Evolutionary conservation across 2,888 invertebrate species (phyloP).

Genomic region (Eumerus sabulonum): DNA sequence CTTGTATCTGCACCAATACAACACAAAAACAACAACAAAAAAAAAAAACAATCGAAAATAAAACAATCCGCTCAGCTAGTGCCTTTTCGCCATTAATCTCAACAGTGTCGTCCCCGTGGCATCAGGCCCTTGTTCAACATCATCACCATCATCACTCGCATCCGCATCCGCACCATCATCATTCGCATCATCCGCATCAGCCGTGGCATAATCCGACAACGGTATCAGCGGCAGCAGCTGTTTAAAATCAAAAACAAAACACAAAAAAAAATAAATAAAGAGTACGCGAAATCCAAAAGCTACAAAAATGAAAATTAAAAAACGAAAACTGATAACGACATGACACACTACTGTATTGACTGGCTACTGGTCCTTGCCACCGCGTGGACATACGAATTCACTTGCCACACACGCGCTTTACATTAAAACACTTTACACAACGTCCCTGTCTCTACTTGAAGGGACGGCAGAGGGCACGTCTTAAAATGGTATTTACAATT

Average conservation of each 20-base stretch:
- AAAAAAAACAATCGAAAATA: constrained; percentile 68
- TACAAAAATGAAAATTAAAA: too few species aligned
- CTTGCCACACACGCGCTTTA: constrained; percentile 44
- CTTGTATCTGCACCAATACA: constrained; percentile 52
- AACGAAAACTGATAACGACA: constrained; percentile 26
- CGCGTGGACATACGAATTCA: constrained; percentile 2
- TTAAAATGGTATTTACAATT: constrained; percentile 59
- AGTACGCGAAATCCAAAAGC: too few species aligned
- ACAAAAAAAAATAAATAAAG: constrained; percentile 9
- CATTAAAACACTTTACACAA: constrained; percentile 48
- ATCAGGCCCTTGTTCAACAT: constrained; percentile 78
- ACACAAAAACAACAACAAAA: constrained; percentile 58
- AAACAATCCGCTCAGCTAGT: constrained; percentile 76
- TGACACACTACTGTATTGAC: too few species aligned
- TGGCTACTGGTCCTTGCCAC: constrained; percentile 7
- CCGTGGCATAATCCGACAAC: constrained; percentile 79
- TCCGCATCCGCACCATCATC: constrained; percentile 75
- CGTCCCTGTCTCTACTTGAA: constrained; percentile 8
- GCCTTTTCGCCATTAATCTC: constrained; percentile 79
- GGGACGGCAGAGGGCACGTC: constrained; percentile 37
- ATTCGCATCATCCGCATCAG: constrained; percentile 76
- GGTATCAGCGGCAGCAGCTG: constrained; percentile 77
- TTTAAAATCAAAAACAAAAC: too few species aligned
- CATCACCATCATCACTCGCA: constrained; percentile 75
- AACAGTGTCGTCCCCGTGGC: constrained; percentile 79